Evolutionary conservation across 2,113 vertebrate species (phyloP), one percentile per base, ranked within the genome.

Genomic region (Rhineura floridana): DNA sequence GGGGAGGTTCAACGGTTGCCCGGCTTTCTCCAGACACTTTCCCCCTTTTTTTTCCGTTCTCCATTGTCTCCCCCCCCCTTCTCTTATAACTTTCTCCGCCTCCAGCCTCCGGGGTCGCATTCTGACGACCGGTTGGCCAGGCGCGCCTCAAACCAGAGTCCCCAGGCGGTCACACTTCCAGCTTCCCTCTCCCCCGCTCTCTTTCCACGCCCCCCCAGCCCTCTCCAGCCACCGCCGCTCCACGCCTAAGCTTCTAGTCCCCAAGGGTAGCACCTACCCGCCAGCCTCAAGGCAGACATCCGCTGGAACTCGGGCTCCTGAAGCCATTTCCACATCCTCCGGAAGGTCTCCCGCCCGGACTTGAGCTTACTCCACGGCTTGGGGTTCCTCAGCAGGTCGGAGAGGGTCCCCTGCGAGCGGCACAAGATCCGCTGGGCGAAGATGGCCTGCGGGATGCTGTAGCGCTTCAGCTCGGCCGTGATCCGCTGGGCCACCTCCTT

Each of bases 331-430:
- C 99, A 99, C 99, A 99, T 99, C 96, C 98, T 98, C 89, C 98
- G 97, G 97, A 99, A 99, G 89, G 99, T 99, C 97, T 99, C 99
- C 30, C 98, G 98, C 87, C 99, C 99, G 1, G 99, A 99, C 96
- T 99, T 99, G 95, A 99, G 99, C 96, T 99, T 99, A 97, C 98
- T 99, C 99, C 99, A 99, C 81, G 98, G 99, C 96, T 99, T 99
- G 95, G 99, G 99, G 94, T 99, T 99, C 92, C 99, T 95, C 96
- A 99, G 98, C 94, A 99, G 98, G 96, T 99, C 99, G 77, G 99
- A 99, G 86, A 99, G 98, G 59, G 99, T 99, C 92, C 99, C 99
- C 96, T 99, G 99, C 69, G 99, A 99, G 90, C 99, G 97, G 96
- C 98, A 99, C 97, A 99, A 96, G 97, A 99, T 98, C 95, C 99